phyloP scores from a whole-genome alignment of 30 jellyfish, hydroid and myxozoan species.

The Turritopsis dohrnii region DNA sequence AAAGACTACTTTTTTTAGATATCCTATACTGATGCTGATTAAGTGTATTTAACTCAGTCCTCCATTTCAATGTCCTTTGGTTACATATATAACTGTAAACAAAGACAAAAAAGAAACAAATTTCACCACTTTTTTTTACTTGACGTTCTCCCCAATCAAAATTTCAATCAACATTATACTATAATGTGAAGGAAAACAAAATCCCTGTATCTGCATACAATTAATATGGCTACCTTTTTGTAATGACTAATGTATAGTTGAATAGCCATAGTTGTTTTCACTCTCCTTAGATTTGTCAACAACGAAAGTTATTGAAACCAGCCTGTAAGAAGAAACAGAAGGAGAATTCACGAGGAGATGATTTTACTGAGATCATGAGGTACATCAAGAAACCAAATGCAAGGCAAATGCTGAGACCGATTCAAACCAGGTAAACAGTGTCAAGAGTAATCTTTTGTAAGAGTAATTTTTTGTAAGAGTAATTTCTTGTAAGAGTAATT shows the following conservation, averaged over 20 bases:
- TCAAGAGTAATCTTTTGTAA: not conserved
- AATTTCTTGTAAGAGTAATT: not conserved
- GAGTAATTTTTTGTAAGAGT: not conserved
- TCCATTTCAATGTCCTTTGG: no score
- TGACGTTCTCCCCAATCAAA: no score
- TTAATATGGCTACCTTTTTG: no score
- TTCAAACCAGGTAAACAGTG: constrained; percentile 22
- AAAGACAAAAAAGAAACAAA: no score
- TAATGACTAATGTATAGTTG: no score
- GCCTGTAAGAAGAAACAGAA: not conserved
- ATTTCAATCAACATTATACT: no score
- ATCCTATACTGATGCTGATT: no score
- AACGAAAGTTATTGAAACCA: not conserved
- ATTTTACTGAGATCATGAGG: constrained; percentile 20
- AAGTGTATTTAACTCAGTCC: no score
- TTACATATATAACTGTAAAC: not conserved
- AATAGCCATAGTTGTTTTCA: not conserved
- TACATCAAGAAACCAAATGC: constrained; percentile 40
- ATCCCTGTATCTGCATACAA: no score
- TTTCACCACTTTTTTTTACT: no score
- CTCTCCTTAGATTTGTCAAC: not conserved
- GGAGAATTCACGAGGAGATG: not conserved
- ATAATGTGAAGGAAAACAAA: no score
- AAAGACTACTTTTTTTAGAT: not conserved
- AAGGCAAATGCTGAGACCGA: constrained; percentile 45